These are phyloP conservation scores for Diachrysia chrysitis DNA, from an alignment of 2,888 invertebrate genomes.

Conservation along the genomic window DNA sequence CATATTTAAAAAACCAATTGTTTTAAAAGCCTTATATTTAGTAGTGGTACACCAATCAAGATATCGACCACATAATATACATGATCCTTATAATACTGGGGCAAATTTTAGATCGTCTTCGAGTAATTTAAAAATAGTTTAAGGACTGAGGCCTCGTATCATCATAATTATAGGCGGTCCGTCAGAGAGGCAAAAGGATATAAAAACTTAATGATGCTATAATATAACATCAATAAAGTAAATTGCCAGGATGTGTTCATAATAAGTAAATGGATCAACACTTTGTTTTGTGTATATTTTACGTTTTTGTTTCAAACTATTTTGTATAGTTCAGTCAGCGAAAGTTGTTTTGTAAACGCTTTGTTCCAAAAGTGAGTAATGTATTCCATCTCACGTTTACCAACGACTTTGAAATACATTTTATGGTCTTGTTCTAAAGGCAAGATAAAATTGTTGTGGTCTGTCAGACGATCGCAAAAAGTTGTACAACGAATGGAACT, in stretches of 20 bases:
- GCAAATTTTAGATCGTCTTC: slow-evolving; percentile 76
- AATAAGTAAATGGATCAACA: slow-evolving; percentile 82
- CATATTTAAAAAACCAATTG: slow-evolving; percentile 66
- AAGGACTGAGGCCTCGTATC: slow-evolving; percentile 79
- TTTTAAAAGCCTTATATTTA: slow-evolving; percentile 71
- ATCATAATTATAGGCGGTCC: slow-evolving; percentile 84
- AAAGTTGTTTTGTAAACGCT: slow-evolving; percentile 39
- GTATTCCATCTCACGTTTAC: slow-evolving; percentile 72
- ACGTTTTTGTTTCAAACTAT: slow-evolving; percentile 54
- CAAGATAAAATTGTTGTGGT: slow-evolving; percentile 75
- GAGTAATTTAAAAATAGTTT: slow-evolving; percentile 86
- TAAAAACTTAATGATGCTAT: slow-evolving; percentile 86
- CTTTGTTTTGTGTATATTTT: slow-evolving; percentile 66
- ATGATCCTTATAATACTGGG: slow-evolving; percentile 77
- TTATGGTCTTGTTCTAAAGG: slow-evolving; percentile 72
- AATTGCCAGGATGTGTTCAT: slow-evolving; percentile 85
- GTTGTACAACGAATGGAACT: slow-evolving; percentile 70
- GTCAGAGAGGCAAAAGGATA: slow-evolving; percentile 77
- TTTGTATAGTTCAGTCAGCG: slow-evolving; percentile 36
- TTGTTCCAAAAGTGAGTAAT: slow-evolving; percentile 66
- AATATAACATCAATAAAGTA: slow-evolving; percentile 86
- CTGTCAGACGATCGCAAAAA: slow-evolving; percentile 74
- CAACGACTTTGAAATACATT: slow-evolving; percentile 67
- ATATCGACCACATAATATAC: slow-evolving; percentile 71
- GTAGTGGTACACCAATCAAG: slow-evolving; percentile 75